Conservation (phyloP, 2,113 vertebrate species). For the Pogonocichla stellata region DNA sequence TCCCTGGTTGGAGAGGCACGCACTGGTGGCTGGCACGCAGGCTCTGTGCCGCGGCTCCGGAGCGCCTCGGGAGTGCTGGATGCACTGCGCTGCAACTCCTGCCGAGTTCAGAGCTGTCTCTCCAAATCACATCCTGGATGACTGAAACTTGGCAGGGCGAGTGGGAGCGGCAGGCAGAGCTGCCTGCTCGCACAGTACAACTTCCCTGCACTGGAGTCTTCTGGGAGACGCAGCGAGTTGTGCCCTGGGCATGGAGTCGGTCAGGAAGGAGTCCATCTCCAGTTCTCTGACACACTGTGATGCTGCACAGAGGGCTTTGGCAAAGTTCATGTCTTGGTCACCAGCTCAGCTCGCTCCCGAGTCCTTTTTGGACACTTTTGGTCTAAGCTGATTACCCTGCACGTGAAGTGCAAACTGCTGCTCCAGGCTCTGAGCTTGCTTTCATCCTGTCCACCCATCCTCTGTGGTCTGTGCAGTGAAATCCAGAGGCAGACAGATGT, state of each 20-base stretch:
- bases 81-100: fast-evolving
- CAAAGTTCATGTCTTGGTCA: not conserved
- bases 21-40: not conserved
- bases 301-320: fast-evolving
- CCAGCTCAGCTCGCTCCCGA: not conserved
- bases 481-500: not conserved
- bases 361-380: not conserved
- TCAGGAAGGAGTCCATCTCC: not conserved
- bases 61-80: not conserved
- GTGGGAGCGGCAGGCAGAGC: fast-evolving
- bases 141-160: not conserved
- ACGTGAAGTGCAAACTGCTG: not conserved
- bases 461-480: not conserved
- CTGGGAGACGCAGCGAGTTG: fast-evolving
- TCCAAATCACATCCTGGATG: not conserved
- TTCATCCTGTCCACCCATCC: not conserved
- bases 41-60: fast-evolving
- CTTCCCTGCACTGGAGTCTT: fast-evolving
- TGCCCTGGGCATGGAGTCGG: fast-evolving
- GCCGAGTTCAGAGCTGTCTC: not conserved
- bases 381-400: not conserved
- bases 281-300: fast-evolving
- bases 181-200: fast-evolving
- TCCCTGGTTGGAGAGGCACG: fast-evolving
- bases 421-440: not conserved